Evolutionary conservation across 1,140 invertebrate genomes (phyloP), one percentile per base, ranked within the genome.

Genomic region (Chironomus striatipennis): DNA sequence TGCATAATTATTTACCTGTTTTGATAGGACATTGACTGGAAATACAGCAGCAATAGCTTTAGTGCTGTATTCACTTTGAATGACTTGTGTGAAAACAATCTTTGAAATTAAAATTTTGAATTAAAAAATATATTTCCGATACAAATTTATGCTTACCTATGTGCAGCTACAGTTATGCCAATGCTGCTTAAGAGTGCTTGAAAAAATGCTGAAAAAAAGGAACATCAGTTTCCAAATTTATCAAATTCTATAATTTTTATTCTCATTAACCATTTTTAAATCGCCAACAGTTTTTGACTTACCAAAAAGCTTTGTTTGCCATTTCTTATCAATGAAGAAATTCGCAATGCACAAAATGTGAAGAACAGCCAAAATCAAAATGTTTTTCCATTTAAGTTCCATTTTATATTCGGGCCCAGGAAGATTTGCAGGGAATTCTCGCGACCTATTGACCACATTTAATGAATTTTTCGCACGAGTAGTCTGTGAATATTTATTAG

Each of bases 31-130:
- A 84, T 80, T 47, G 82, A 85, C 77, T 84, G 83, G 75, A 83
- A 81, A 75, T 85, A 74, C 79, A 85, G 81, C 0, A 88, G 78
- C 74, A 88, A 79, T 76, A 88, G 81, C 77, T 89, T 85, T 57
- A 94, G 81, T 0, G 90, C 91, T 74, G 87, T 80, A 79, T 87
- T 90, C 2, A 94, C 94, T 77, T 93, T 93, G 83, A 94, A 96
- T 42, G 91, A 86, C 77, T 87, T 86, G 80, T 96, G 94, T 10
- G 92, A 85, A 91, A 92, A 96, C 24, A 95, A 84, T 73, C 94
- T n/a, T n/a, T n/a, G n/a, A n/a, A n/a, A n/a, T n/a, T n/a, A n/a
- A n/a, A n/a, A n/a, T n/a, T n/a, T n/a, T n/a, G n/a, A n/a, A n/a
- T n/a, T n/a, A n/a, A n/a, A n/a, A n/a, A n/a, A n/a, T n/a, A n/a